Conservation (phyloP, 2,113 vertebrate genomes). For the Pterocles burchelli region DNA sequence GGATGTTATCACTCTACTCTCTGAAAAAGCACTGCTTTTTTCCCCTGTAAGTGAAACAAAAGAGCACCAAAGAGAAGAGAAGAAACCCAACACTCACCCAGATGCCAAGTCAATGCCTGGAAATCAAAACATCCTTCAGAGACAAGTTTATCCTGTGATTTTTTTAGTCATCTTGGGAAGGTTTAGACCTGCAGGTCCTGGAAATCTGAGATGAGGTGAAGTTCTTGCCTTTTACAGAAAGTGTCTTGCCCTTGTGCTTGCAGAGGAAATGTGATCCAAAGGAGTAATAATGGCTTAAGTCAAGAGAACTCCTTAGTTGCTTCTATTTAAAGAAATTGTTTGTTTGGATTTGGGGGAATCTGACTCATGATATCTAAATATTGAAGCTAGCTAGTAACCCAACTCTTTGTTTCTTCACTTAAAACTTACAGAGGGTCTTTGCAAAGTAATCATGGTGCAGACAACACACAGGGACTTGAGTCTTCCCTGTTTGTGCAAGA, state of each 20-base stretch:
- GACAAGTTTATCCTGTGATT: not conserved
- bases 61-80: not conserved
- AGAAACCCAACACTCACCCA: not conserved
- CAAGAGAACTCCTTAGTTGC: not conserved
- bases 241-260: not conserved
- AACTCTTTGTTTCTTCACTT: not conserved
- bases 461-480: not conserved
- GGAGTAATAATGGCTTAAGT: not conserved
- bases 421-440: not conserved
- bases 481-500: not conserved
- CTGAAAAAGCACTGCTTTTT: not conserved
- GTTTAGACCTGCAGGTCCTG: not conserved
- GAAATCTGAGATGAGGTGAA: not conserved
- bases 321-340: not conserved
- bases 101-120: not conserved
- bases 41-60: not conserved
- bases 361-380: not conserved
- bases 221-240: not conserved
- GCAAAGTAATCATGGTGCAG: not conserved
- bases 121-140: not conserved
- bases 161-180: not conserved
- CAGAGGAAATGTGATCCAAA: not conserved
- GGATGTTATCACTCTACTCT: not conserved
- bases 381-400: not conserved
- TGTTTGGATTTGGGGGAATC: not conserved